Evolutionary conservation across 2,888 invertebrate species (phyloP).

Genomic region (Xylocampa areola): DNA sequence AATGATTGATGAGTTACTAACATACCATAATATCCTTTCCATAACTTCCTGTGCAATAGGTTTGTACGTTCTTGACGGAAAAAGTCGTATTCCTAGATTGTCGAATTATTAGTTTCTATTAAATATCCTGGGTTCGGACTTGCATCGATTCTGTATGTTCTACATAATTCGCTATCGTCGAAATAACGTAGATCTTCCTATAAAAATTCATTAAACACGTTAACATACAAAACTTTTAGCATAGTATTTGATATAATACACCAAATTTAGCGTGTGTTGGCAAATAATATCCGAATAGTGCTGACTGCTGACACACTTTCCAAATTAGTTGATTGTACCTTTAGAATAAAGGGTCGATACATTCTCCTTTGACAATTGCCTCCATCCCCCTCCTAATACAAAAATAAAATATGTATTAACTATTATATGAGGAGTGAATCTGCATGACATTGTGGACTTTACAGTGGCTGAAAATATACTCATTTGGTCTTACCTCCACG

Average conservation of each 20-base stretch:
- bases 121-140: not conserved
- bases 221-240: too few relatives aligned
- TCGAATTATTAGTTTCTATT: not conserved
- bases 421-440: constrained; percentile 23
- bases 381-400: constrained; percentile 21
- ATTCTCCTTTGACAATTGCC: not conserved
- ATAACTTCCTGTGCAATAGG: constrained; percentile 14
- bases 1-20: constrained; percentile 49
- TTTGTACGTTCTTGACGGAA: not conserved
- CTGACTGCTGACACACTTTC: too few relatives aligned
- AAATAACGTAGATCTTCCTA: too few relatives aligned
- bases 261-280: too few relatives aligned
- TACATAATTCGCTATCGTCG: too few relatives aligned
- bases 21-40: constrained; percentile 26
- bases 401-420: not conserved
- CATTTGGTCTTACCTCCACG: constrained; percentile 29
- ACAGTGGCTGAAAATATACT: constrained; percentile 22
- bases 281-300: not conserved
- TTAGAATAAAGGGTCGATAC: not conserved
- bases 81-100: not conserved
- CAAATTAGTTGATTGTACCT: not conserved
- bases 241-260: too few relatives aligned
- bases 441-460: constrained; percentile 45
- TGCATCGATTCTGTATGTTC: too few relatives aligned
- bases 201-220: too few relatives aligned